Evolutionary conservation across 2,797 vertebrate species (phyloP).

Genomic region (Centroberyx gerrardi): DNA sequence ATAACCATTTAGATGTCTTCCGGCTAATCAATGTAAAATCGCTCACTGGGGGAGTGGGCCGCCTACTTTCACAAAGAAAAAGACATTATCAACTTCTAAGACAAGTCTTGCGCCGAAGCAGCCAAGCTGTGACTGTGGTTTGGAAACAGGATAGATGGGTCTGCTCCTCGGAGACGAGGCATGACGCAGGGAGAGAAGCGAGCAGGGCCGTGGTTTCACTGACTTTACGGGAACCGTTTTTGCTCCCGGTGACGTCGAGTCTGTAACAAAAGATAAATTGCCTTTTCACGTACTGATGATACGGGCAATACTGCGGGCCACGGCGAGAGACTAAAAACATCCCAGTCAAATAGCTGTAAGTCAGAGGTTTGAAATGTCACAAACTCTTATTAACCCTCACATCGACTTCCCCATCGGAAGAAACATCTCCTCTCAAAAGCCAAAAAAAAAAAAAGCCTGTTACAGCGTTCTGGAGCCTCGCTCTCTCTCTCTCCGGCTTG

Average conservation of each 20-base stretch:
- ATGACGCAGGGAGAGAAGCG: neutral
- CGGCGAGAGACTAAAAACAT: constrained; percentile 14
- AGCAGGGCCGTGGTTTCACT: neutral
- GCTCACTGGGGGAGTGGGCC: no score
- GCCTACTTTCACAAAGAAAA: no score
- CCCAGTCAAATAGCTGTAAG: constrained; percentile 22
- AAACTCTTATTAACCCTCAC: constrained; percentile 24
- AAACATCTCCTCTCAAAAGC: constrained; percentile 27
- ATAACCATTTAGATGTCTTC: no score
- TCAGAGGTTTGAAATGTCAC: constrained; percentile 51
- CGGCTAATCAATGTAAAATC: no score
- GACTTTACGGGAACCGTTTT: constrained; percentile 4
- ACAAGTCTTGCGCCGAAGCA: neutral
- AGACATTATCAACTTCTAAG: no score
- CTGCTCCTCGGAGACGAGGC: constrained; percentile 2
- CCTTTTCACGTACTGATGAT: constrained; percentile 10
- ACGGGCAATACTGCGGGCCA: neutral
- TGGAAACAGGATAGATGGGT: constrained; percentile 1
- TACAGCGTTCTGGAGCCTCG: constrained; percentile 35
- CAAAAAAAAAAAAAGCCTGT: constrained; percentile 5
- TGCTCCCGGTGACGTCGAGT: constrained; percentile 14
- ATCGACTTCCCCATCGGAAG: constrained; percentile 14
- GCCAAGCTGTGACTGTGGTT: neutral
- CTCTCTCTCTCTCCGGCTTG: constrained; percentile 15
- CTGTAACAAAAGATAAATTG: constrained; percentile 17